Conservation (phyloP, 2,113 vertebrate genomes). For the Pica pica region DNA sequence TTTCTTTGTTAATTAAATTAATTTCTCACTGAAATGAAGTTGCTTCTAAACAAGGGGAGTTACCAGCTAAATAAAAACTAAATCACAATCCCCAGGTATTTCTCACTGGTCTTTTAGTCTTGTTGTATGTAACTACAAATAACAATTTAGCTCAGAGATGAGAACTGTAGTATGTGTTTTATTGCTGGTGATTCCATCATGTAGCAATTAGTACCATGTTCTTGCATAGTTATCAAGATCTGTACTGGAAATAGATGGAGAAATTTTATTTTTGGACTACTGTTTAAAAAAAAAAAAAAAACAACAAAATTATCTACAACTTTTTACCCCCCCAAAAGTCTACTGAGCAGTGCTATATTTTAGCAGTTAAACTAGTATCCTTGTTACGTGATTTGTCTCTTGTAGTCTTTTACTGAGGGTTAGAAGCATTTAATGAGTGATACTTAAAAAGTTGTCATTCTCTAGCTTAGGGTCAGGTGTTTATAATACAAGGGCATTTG, state of each 20-base stretch:
- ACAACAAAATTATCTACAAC: not conserved
- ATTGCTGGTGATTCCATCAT: conserved; percentile 26
- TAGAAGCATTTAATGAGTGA: conserved; percentile 16
- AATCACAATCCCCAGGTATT: not conserved
- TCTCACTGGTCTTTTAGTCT: conserved; percentile 28
- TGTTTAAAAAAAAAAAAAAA: not conserved
- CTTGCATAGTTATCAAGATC: conserved; percentile 45
- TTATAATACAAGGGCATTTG: not conserved
- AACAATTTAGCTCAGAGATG: conserved; percentile 41
- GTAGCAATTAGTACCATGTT: conserved; percentile 51
- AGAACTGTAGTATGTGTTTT: conserved; percentile 47
- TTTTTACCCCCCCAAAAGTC: conserved; percentile 1
- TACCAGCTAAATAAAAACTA: not conserved
- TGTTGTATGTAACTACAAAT: conserved; percentile 38
- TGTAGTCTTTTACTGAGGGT: not conserved
- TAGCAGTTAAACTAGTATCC: conserved; percentile 32
- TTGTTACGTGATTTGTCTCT: not conserved
- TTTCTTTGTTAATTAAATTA: not conserved
- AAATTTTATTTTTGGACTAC: conserved; percentile 54
- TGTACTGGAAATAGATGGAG: conserved; percentile 31
- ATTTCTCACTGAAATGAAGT: not conserved
- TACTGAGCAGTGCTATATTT: conserved; percentile 40
- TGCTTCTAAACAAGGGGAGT: conserved; percentile 24
- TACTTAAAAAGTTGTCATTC: not conserved
- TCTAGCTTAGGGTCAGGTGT: not conserved